These are phyloP conservation scores for Microcebus jonahi DNA, from an alignment of 2,113 vertebrate species.

Conservation along the genomic window DNA sequence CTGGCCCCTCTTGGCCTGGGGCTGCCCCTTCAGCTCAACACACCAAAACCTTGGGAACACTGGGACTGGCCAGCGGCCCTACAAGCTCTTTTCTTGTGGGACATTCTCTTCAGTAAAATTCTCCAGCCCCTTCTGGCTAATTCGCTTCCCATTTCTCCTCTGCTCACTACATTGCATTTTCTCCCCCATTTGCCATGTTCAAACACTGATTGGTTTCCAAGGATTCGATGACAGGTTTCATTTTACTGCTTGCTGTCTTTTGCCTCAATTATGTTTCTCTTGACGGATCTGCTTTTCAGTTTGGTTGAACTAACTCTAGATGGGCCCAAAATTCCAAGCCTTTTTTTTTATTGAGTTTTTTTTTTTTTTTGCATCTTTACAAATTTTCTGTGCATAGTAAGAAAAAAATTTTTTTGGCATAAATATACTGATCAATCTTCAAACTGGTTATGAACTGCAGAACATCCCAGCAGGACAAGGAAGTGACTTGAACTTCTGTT, in stretches of 20 bases:
- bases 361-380: not conserved
- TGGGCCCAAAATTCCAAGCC: not conserved
- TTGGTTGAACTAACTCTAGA: not conserved
- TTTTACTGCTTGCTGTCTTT: not conserved
- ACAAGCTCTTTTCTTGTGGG: not conserved
- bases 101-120: not conserved
- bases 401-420: not conserved
- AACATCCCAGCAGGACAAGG: not conserved
- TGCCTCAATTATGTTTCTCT: not conserved
- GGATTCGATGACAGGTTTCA: not conserved
- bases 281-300: not conserved
- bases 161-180: not conserved
- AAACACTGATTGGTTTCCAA: not conserved
- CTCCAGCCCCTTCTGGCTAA: not conserved
- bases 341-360: not conserved
- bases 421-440: not conserved
- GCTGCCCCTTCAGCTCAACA: not conserved
- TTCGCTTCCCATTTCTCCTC: not conserved
- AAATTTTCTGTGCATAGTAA: not conserved
- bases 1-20: not conserved
- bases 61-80: not conserved
- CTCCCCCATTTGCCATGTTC: not conserved
- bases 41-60: not conserved
- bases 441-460: not conserved
- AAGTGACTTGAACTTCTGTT: not conserved